A percentile compares a stretch with the other conserved stretches of the same genome.
Evolutionary conservation across 2,113 vertebrate species (phyloP).

Genomic region (Excalfactoria chinensis): DNA sequence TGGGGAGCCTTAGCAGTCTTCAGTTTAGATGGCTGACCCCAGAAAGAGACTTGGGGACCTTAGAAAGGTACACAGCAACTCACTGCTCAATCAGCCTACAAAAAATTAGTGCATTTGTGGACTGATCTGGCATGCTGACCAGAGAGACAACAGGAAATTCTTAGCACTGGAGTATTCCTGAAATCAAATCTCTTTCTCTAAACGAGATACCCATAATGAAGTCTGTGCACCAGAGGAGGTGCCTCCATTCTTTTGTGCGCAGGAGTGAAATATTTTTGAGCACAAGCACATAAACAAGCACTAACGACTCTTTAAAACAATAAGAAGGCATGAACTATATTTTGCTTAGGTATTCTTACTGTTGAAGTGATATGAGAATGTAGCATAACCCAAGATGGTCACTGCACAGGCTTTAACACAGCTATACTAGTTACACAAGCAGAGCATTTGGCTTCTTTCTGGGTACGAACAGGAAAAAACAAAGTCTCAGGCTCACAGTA

Average conservation of each 20-base stretch:
- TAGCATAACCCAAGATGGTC: background rate
- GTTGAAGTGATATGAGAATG: background rate
- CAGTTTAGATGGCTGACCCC: background rate
- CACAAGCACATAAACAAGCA: background rate
- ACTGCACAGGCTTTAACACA: background rate
- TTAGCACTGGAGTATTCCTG: background rate
- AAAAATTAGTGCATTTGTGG: background rate
- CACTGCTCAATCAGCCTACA: background rate
- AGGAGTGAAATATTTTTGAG: background rate
- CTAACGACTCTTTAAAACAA: background rate
- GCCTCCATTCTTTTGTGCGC: background rate
- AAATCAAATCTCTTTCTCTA: background rate
- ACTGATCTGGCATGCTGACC: background rate
- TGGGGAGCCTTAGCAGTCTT: background rate
- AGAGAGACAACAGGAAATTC: background rate
- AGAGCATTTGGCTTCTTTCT: background rate
- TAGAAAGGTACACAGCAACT: background rate
- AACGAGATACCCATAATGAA: background rate
- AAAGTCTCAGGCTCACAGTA: background rate
- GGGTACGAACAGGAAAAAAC: background rate
- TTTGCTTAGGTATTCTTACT: background rate
- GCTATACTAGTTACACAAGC: rapidly evolving
- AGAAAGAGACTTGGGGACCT: background rate
- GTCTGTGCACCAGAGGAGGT: background rate
- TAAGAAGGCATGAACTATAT: background rate